Base-by-base conservation (phyloP, 2,113 vertebrate genomes). In the Triplophysa rosa region DNA sequence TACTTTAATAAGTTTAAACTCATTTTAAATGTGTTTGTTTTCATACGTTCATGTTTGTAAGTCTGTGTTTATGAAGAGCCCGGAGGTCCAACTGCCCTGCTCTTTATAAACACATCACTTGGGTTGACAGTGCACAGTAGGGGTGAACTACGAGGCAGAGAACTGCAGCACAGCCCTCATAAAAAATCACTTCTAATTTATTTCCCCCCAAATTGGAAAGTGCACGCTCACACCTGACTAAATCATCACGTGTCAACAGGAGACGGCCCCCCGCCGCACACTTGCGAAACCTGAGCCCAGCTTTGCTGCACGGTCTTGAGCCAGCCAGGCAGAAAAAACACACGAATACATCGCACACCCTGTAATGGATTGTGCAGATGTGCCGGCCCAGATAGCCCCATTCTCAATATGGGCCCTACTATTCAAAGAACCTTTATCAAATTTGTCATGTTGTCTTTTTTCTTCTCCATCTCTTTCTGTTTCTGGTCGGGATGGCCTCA, bases 191-290 rank as follows among this genome's bases (percentile, higher is more conserved):
- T 95, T 94, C 93, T 96, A 97, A 98, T 99, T 98, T 99, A 98
- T 98, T 96, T 93, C 90, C 95, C 94, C 93, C 93, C 94, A 98
- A 99, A 98, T 98, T 98, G 96, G 96, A 98, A 97, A 98, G 95
- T 97, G 98, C 96, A 98, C 95, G 96, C 98, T 98, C 96, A 98
- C 98, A 99, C 98, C 98, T 99, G 98, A 99, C 98, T 99, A 99
- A 98, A 99, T 98, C 98, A 98, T 99, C 97, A 99, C 91, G 89
- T 93, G 95, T 96, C 98, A 96, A 97, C 92, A 87, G 93, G 95
- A 98, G 95, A 95, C 92, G 77, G 80, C 96, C 97, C 98, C 96
- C 98, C 95, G 95, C 95, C 92, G 95, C 95, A 96, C 90, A 90
- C 93, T 90, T 93, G 91, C 91, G 97, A 97, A 98, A 99, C 95